Evolutionary conservation across 2,888 invertebrate genomes (phyloP).

Genomic region (Argyra leucocephala): DNA sequence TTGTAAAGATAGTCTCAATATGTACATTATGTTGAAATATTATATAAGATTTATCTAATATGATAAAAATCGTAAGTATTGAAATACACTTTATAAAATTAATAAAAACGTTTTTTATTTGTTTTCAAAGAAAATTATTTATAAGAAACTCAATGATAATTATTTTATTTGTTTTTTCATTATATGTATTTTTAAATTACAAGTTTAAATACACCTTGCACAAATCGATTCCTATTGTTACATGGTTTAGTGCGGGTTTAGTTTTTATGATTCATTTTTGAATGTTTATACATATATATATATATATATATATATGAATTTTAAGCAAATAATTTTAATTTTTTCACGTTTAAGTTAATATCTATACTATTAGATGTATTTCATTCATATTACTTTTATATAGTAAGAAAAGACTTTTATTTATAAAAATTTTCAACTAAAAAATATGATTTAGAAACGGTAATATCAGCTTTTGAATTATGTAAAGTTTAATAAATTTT

Average conservation of each 20-base stretch:
- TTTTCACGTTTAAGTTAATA: background rate
- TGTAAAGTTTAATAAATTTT: background rate
- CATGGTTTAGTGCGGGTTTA: background rate
- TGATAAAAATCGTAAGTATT: no score
- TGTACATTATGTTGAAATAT: no score
- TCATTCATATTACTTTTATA: background rate
- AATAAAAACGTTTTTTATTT: constrained; percentile 11
- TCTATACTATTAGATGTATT: no score
- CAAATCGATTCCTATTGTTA: background rate
- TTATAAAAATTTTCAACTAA: background rate
- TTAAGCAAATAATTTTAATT: background rate
- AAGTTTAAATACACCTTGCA: background rate
- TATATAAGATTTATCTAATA: no score
- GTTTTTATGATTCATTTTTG: background rate
- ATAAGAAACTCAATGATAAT: background rate
- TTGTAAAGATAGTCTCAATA: no score
- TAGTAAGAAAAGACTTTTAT: background rate
- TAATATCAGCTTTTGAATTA: background rate
- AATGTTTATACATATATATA: no score
- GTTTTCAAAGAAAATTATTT: background rate
- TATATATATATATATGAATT: background rate
- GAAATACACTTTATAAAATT: background rate
- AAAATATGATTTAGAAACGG: background rate
- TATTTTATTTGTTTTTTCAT: background rate
- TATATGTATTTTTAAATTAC: background rate